These are phyloP conservation scores for Progne subis DNA, from an alignment of 2,113 vertebrate species.

Conservation along the genomic window DNA sequence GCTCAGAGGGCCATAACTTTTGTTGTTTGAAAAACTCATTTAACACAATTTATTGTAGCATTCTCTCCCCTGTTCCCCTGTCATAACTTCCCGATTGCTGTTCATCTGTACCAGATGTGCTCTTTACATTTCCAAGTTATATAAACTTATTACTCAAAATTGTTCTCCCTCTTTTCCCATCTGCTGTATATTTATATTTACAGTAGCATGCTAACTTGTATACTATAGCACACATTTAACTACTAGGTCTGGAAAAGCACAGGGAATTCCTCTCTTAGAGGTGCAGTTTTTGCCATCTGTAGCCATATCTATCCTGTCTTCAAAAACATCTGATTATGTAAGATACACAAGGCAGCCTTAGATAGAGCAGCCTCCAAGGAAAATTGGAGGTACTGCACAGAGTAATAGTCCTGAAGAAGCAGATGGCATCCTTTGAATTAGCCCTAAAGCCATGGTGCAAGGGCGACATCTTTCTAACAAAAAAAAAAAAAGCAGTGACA, in stretches of 20 bases:
- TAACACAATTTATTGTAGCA: constrained; percentile 3
- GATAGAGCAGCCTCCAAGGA: background rate
- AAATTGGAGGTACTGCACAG: background rate
- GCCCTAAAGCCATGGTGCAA: background rate
- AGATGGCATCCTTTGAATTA: background rate
- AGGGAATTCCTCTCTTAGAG: constrained; percentile 11
- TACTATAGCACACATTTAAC: background rate
- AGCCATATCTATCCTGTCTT: background rate
- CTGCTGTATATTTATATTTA: constrained; percentile 45
- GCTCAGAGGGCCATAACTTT: constrained; percentile 11
- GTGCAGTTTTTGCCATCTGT: constrained; percentile 3
- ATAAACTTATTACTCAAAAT: background rate
- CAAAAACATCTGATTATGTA: background rate
- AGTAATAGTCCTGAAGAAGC: background rate
- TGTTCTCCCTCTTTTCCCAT: background rate
- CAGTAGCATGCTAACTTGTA: background rate
- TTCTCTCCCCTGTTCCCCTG: background rate
- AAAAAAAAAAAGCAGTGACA: background rate
- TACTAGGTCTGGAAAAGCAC: background rate
- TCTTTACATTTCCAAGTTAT: background rate
- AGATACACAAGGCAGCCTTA: background rate
- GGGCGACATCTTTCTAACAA: background rate
- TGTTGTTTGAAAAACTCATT: constrained; percentile 47
- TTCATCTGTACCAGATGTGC: constrained; percentile 61
- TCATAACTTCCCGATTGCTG: constrained; percentile 36